Base-by-base conservation (phyloP, 2,888 invertebrate species). In the Drosophila tanythrix region DNA sequence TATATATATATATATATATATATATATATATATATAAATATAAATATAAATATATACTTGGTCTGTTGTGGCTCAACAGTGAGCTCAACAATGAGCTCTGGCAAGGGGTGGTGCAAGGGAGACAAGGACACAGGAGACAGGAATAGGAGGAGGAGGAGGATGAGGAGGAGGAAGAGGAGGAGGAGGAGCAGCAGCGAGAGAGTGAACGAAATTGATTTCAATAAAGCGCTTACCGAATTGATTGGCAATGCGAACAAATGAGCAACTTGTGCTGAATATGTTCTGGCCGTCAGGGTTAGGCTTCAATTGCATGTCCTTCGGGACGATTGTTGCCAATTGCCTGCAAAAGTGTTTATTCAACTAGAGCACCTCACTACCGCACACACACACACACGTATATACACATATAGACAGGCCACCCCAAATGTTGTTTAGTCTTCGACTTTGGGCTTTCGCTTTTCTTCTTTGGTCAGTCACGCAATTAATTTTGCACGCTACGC, bases 401-500 rank as follows among this genome's bases (percentile, higher is more conserved):
- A 27, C 29, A 29, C 3, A 27, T 15, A n/a, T n/a, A 29, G n/a
- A n/a, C n/a, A 18, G 29, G 29, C 18, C 21, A 0, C 48, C 3
- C 15, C 4, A 15, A 60, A 61, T 55, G 48, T 62, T 76, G 52
- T 74, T 75, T 63, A 46, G 53, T 62, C 27, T 62, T 67, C 76
- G 76, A 74, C 56, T 70, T 77, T 66, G 57, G 46, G 68, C 65
- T 75, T 70, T 72, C 71, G 69, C 66, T 63, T 69, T 73, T 40
- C 60, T 71, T 55, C 18, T 89, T 70, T 76, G 73, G 81, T 87
- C 84, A 84, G 88, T 87, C 84, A 85, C 84, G 84, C 84, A 85
- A 85, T 89, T 85, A 89, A 89, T 85, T 87, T 84, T 79, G 88
- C 84, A 87, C 88, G 88, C 88, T 79, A 84, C 89, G 63, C 72